These are phyloP conservation scores for Baronia brevicornis DNA, from an alignment of 2,888 invertebrate genomes.

Conservation along the genomic window DNA sequence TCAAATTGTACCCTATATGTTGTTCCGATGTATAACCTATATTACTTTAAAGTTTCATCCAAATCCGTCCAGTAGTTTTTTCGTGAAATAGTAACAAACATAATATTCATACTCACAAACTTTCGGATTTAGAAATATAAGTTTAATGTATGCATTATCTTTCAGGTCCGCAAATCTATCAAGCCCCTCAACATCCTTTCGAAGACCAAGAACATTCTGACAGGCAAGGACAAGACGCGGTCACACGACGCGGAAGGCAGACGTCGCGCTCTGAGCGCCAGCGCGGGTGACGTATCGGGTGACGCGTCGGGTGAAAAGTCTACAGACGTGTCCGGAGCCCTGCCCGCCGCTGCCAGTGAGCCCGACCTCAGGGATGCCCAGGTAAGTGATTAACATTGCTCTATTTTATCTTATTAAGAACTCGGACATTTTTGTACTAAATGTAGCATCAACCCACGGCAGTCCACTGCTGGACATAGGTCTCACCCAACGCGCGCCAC, in stretches of 20 bases:
- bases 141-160: background rate
- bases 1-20: too few relatives aligned
- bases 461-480: too few relatives aligned
- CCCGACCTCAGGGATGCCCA: slow-evolving; percentile 76
- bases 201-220: slow-evolving; percentile 49
- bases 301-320: slow-evolving; percentile 60
- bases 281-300: slow-evolving; percentile 64
- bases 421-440: too few relatives aligned
- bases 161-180: slow-evolving; percentile 53
- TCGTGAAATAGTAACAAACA: too few relatives aligned
- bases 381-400: slow-evolving; percentile 38
- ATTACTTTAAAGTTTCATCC: too few relatives aligned
- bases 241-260: slow-evolving; percentile 21
- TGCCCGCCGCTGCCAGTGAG: slow-evolving; percentile 78
- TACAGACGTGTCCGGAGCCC: slow-evolving; percentile 26
- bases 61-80: too few relatives aligned
- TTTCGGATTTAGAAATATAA: too few relatives aligned
- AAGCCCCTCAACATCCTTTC: slow-evolving; percentile 53
- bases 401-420: background rate
- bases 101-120: too few relatives aligned
- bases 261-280: slow-evolving; percentile 44
- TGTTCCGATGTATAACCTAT: too few relatives aligned
- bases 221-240: slow-evolving; percentile 28
- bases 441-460: too few relatives aligned
- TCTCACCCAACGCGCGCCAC: too few relatives aligned